Percentiles rank a stretch among this genome's conserved stretches.
Conservation (phyloP, 2,113 vertebrate species). For the Eolophus roseicapilla region DNA sequence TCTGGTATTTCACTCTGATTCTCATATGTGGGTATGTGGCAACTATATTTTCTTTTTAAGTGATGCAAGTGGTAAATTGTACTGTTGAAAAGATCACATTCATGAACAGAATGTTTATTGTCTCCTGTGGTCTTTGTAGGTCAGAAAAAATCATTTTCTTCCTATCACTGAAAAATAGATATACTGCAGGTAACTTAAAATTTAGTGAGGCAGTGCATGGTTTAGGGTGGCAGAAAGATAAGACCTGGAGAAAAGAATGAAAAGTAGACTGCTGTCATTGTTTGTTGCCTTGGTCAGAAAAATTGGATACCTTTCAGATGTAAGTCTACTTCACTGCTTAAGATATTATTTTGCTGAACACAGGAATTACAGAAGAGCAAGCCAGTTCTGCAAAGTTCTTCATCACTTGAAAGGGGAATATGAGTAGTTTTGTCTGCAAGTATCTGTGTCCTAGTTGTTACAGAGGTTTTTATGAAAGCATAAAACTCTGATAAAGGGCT, state of each 20-base stretch:
- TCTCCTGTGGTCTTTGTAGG: not conserved
- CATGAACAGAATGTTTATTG: not conserved
- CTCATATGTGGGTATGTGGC: not conserved
- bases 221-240: not conserved
- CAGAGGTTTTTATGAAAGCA: not conserved
- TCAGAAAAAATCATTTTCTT: not conserved
- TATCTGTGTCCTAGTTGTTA: not conserved
- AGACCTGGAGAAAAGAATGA: not conserved
- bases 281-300: not conserved
- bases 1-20: slow-evolving; percentile 39
- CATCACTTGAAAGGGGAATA: not conserved
- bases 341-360: not conserved
- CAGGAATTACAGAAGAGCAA: not conserved
- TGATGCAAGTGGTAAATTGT: not conserved
- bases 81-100: not conserved
- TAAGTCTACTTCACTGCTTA: not conserved
- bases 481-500: not conserved
- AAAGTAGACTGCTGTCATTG: not conserved
- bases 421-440: not conserved
- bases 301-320: not conserved
- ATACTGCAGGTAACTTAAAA: not conserved
- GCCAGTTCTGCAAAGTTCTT: not conserved
- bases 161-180: not conserved
- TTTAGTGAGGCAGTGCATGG: not conserved
- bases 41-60: slow-evolving; percentile 22